These are phyloP conservation scores for Eupeodes luniger DNA, from an alignment of 2,888 invertebrate species.

Conservation along the genomic window DNA sequence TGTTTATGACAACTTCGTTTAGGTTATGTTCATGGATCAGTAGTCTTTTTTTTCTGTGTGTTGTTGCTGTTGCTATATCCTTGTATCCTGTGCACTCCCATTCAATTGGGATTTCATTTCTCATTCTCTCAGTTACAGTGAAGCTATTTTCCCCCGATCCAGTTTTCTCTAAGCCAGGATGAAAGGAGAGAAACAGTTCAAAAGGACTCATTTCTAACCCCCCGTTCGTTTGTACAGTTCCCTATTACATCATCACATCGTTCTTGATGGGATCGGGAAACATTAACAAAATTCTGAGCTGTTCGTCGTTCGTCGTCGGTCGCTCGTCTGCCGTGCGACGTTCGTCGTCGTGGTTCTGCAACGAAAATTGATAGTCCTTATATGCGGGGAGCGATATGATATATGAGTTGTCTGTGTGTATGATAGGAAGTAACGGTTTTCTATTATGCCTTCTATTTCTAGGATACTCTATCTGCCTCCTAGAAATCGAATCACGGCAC, in stretches of 20 bases:
- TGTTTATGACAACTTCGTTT: slow-evolving; percentile 75
- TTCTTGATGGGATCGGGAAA: slow-evolving; percentile 35
- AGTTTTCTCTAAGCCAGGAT: background rate
- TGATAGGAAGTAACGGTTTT: slow-evolving; percentile 52
- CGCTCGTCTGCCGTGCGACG: background rate
- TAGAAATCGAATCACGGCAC: slow-evolving; percentile 62
- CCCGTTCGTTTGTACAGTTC: background rate
- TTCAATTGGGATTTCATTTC: slow-evolving; percentile 54
- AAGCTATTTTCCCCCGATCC: background rate
- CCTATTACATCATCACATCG: slow-evolving; percentile 15
- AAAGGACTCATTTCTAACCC: slow-evolving; percentile 32
- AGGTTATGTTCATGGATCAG: slow-evolving; percentile 72
- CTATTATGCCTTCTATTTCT: slow-evolving; percentile 58
- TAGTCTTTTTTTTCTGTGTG: slow-evolving; percentile 35
- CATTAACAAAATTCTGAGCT: slow-evolving; percentile 54
- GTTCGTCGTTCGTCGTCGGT: background rate
- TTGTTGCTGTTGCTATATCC: no score
- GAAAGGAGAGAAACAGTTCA: slow-evolving; percentile 17
- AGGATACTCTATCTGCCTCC: slow-evolving; percentile 48
- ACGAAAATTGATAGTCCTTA: slow-evolving; percentile 63
- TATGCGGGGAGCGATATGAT: slow-evolving; percentile 27
- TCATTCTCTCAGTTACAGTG: slow-evolving; percentile 21
- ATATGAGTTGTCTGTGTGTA: slow-evolving; percentile 55
- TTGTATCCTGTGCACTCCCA: slow-evolving; percentile 45
- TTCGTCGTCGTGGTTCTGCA: slow-evolving; percentile 21